These are phyloP conservation scores for Ooceraea biroi DNA, from an alignment of 1,140 invertebrate genomes.

Conservation along the genomic window DNA sequence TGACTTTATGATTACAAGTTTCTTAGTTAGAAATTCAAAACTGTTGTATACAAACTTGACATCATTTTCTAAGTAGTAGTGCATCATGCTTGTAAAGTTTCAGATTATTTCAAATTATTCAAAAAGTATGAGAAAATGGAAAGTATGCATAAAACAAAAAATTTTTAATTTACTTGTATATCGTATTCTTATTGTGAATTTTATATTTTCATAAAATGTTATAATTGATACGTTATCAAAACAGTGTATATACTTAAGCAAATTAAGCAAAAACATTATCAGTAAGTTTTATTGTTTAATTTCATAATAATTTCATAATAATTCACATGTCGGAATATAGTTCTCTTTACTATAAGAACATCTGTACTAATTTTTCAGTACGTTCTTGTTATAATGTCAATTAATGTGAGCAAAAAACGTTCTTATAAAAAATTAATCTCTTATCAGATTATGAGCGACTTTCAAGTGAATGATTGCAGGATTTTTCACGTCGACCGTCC, in stretches of 20 bases:
- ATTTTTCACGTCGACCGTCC: constrained; percentile 15
- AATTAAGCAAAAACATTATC: too few species aligned
- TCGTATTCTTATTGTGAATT: background rate
- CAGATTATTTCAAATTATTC: too few species aligned
- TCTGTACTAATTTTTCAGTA: background rate
- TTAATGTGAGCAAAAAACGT: background rate
- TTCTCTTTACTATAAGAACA: background rate
- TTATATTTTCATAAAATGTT: too few species aligned
- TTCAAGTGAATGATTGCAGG: constrained; percentile 35
- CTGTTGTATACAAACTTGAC: background rate
- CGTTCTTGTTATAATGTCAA: background rate
- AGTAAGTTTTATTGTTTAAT: too few species aligned
- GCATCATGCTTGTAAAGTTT: too few species aligned
- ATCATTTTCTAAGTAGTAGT: background rate
- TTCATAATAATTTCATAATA: background rate
- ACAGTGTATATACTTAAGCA: too few species aligned
- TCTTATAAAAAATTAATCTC: constrained; percentile 6
- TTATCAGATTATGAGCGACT: constrained; percentile 10
- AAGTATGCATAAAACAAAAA: background rate
- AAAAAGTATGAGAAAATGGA: background rate
- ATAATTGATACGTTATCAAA: too few species aligned
- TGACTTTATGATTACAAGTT: background rate
- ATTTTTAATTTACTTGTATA: background rate
- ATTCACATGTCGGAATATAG: background rate
- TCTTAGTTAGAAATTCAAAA: background rate